Base-by-base conservation (phyloP, 2,797 vertebrate genomes). In the Emydoidea blandingii region DNA sequence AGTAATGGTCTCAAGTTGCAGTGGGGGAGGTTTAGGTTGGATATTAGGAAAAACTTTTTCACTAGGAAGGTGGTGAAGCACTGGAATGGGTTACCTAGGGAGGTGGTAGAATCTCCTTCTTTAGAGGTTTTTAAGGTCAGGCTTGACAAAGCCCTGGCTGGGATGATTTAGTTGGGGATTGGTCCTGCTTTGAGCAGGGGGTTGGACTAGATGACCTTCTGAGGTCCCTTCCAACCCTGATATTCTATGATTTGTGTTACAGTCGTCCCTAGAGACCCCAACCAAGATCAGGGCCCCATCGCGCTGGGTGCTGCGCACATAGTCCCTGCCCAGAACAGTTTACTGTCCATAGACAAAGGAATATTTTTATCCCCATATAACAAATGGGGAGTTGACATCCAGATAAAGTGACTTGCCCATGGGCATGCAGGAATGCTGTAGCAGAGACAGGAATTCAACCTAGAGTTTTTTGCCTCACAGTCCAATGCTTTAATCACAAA, bases 241-340 rank as follows among this genome's bases (percentile, higher is more conserved):
- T 44, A 44, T 44, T 44, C 44, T 44, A 8, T 18, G 86, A n/a
- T 21, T 34, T 0, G 0, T 11, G 2, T 1, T 49, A 14, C 54
- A 79, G 54, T 4, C 16, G 37, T 47, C 94, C 92, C 87, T 31
- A 25, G 31, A 2, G 0, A 0, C 15, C 12, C 16, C 59, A 68
- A 74, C n/a, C 11, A 52, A 52, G 87, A 80, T 1, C 83, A 6
- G 41, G 49, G 1, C 44, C n/a, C 81, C 41, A 31, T 12, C 76
- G 41, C 53, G 87, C 14, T 52, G 89, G 57, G n/a, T 86, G 34
- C 8, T 25, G 47, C 34, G 29, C 52, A 78, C 79, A 29, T 18
- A 74, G 21, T 44, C 6, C 21, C 27, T 79, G 37, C 44, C 41
- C 8, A 11, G 68, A 50, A 44, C 37, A 44, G 37, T 44, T 74